Base-by-base conservation (phyloP, 2,888 invertebrate genomes). In the Pimpla rufipes region DNA sequence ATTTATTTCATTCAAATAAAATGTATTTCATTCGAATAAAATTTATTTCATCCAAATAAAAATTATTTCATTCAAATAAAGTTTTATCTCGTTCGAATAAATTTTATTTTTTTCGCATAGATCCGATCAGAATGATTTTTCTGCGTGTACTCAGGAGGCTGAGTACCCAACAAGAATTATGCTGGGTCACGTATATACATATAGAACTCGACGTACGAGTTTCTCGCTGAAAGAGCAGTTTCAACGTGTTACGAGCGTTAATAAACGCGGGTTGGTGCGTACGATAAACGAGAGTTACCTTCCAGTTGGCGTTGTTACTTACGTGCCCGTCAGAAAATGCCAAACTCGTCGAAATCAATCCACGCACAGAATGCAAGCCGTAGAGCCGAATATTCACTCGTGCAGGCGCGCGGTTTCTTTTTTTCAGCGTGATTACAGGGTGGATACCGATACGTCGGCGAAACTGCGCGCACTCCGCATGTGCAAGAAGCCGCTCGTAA, bases 301-400 rank as follows among this genome's bases (percentile, higher is more conserved):
- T 45, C 7, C 47, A 57, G n/a, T 18, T 42, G 29, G 23, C 45
- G 45, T 57, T 21, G 57, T 79, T 50, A 40, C 35, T 4, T 45
- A 37, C 62, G 16, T 21, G 57, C 47, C 21, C 66, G 71, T 70
- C 71, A 66, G 57, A 66, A 70, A 57, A 57, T 50, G 67, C 23
- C 78, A 68, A 81, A 73, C 37, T 78, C 40, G 52, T 42, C 13
- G 71, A 79, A 83, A 79, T 83, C 83, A 83, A 83, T 79, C 59
- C 67, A 62, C 62, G 59, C 52, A 59, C 55, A 62, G 66, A 73
- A 73, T 66, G 52, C 64, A 59, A 55, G 37, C 35, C 16, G 62
- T 29, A 75, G 52, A 66, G 50, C 71, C 45, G 52, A 76, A 68
- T 73, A 79, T 79, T 79, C 76, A 76, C 83, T 83, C 59, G 29